Conservation (phyloP, 2,113 vertebrate genomes). For the Oreochromis spilurus region DNA sequence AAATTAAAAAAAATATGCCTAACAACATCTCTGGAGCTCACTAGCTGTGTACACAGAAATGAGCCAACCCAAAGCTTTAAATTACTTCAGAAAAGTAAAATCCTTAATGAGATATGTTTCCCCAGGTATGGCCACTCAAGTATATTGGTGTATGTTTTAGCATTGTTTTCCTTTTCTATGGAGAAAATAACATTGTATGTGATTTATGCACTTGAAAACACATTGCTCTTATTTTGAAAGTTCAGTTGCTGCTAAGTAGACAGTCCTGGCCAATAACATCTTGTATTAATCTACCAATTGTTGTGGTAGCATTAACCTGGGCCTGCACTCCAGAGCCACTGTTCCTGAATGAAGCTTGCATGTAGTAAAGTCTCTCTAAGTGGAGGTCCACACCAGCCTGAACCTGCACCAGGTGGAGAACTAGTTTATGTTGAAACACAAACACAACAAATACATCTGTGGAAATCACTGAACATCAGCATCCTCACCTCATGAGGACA, state of each 20-base stretch:
- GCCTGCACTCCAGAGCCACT: rapidly evolving
- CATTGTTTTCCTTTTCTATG: not conserved
- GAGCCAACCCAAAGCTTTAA: not conserved
- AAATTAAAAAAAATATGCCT: not conserved
- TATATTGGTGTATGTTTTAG: not conserved
- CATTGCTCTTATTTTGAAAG: not conserved
- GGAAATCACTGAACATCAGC: not conserved
- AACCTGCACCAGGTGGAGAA: rapidly evolving
- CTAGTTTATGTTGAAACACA: not conserved
- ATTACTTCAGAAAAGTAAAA: not conserved
- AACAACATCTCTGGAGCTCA: not conserved
- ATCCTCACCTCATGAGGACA: not conserved
- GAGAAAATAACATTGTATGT: not conserved
- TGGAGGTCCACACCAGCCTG: not conserved
- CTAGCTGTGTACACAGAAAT: not conserved
- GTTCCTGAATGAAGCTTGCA: rapidly evolving
- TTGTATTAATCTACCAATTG: not conserved
- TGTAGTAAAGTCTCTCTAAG: not conserved
- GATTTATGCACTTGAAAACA: not conserved
- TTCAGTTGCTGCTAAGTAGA: not conserved
- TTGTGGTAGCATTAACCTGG: not conserved
- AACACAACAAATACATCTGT: not conserved
- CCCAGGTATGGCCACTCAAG: not conserved
- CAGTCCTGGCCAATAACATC: rapidly evolving
- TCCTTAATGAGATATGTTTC: not conserved